Base-by-base conservation (phyloP, 2,113 vertebrate species). In the Gadus macrocephalus region DNA sequence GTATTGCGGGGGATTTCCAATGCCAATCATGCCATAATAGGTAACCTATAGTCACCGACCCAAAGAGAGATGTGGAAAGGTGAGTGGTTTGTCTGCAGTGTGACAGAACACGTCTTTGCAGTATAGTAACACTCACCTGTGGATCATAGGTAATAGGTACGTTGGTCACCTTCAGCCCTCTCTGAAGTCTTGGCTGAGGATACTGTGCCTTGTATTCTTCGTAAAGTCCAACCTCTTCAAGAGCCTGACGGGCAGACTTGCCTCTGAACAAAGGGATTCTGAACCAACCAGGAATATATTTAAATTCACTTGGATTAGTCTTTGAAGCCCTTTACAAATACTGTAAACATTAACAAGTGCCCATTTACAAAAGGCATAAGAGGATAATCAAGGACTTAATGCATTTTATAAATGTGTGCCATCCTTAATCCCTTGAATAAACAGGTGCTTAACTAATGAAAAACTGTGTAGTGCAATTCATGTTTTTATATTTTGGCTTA, bases 241-340 rank as follows among this genome's bases (percentile, higher is more conserved):
- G 83, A 22, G 35, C 28, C 15, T 83, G 72, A 15, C 89, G 72
- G 70, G 86, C 63, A 0, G 84, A 85, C 77, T 86, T 91, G n/a
- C 87, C 89, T 80, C 87, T 92, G 19, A 78, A 64, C 78, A 93
- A 58, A 12, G 89, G 87, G 68, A 93, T 15, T 71, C 92, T 93
- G 75, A 17, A 49, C 19, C 71, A 20, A 38, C 42, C 42, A 49
- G 12, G 11, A 14, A 49, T 49, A 49, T 35, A 49, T 49, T 14
- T 49, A 2, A 14, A 49, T 49, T 9, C 42, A 49, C 11, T 49
- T 1, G 11, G 42, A 49, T 49, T 8, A 1, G 5, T 49, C 14
- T 49, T 49, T 49, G 14, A 42, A 2, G 12, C 42, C 38, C 5
- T 14, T 14, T 49, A 14, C 8, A 2, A 49, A 49, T 49, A 49